phyloP scores from a whole-genome alignment of 2,888 invertebrate genomes.

The Leuctra nigra region DNA sequence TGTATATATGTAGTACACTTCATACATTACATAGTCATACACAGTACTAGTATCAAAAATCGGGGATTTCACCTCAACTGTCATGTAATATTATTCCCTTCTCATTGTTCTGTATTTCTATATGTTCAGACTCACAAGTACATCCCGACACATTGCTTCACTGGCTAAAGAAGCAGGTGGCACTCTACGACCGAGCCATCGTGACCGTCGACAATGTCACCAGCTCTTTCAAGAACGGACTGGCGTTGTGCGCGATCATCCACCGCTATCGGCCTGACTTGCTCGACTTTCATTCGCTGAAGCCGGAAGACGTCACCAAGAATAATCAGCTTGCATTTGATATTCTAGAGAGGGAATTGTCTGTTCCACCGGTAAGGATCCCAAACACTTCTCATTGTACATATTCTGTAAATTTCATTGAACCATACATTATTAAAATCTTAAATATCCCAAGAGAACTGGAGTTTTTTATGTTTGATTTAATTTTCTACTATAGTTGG shows the following conservation, averaged over 20 bases:
- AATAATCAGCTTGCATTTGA: constrained; percentile 82
- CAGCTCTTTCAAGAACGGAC: constrained; percentile 60
- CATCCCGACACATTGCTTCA: constrained; percentile 66
- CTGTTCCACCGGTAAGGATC: constrained; percentile 54
- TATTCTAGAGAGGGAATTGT: constrained; percentile 76
- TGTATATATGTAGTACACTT: too few relatives aligned
- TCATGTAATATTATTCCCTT: not conserved
- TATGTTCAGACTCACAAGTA: constrained; percentile 53
- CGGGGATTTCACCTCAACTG: too few relatives aligned
- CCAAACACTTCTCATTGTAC: too few relatives aligned
- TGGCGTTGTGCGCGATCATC: constrained; percentile 66
- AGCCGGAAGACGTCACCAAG: constrained; percentile 54
- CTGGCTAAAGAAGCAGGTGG: constrained; percentile 71
- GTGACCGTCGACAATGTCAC: constrained; percentile 57
- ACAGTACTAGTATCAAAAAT: too few relatives aligned
- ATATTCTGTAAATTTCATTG: too few relatives aligned
- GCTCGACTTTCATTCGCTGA: constrained; percentile 63
- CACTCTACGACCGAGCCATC: constrained; percentile 49
- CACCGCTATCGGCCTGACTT: constrained; percentile 87
- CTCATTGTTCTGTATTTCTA: not conserved
- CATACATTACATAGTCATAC: too few relatives aligned
- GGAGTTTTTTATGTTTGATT: too few relatives aligned
- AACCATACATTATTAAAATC: too few relatives aligned
- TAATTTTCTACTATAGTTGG: too few relatives aligned
- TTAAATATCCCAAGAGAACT: too few relatives aligned